phyloP scores from a whole-genome alignment of 2,797 vertebrate genomes.

The Helicolenus hilgendorfi region DNA sequence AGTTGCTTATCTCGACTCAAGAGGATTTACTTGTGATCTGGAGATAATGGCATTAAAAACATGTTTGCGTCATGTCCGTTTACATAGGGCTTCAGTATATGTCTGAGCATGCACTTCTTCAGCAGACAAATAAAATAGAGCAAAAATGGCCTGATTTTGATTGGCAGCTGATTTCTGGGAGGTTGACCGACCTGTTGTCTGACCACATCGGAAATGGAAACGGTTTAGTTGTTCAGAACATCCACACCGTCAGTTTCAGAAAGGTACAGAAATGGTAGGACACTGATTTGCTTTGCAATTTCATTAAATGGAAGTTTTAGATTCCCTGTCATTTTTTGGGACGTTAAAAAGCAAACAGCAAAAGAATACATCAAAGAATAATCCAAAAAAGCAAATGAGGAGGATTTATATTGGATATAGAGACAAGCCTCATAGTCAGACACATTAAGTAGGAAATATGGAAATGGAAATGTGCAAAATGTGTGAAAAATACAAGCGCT shows the following conservation, averaged over 20 bases:
- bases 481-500: background rate
- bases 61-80: no score
- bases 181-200: background rate
- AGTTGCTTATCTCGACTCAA: background rate
- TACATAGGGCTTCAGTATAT: no score
- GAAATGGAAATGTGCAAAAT: slow-evolving; percentile 6
- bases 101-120: no score
- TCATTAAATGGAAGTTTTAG: background rate
- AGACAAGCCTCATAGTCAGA: background rate
- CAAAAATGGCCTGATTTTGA: background rate
- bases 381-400: slow-evolving; percentile 1
- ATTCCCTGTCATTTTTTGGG: background rate
- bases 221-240: background rate
- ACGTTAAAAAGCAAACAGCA: background rate
- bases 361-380: background rate
- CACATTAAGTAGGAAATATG: background rate
- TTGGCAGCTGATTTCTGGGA: background rate
- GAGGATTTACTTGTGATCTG: no score
- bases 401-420: background rate
- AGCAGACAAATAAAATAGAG: background rate
- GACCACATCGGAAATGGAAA: background rate
- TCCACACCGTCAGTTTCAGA: background rate
- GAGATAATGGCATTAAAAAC: no score
- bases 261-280: background rate
- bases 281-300: slow-evolving; percentile 5